phyloP scores from a whole-genome alignment of 2,797 vertebrate species.

The Syngnathus acus region DNA sequence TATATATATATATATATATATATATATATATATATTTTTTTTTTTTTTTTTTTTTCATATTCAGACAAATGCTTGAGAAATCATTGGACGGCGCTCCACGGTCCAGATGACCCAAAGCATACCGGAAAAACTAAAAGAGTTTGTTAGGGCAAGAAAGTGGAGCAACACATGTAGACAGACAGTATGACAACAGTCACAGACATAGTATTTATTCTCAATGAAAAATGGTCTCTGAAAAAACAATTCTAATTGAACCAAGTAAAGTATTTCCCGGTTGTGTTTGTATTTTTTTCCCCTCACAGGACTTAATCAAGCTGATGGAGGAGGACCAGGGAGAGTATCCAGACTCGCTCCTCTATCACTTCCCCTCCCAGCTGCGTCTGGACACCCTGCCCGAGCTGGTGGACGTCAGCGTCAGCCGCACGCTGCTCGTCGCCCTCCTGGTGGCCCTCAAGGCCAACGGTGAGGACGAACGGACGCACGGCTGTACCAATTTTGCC shows the following conservation, averaged over 20 bases:
- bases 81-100: too few species aligned
- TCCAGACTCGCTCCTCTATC: slow-evolving; percentile 75
- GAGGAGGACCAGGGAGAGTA: slow-evolving; percentile 71
- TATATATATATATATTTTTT: too few species aligned
- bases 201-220: too few species aligned
- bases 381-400: slow-evolving; percentile 73
- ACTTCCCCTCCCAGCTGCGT: slow-evolving; percentile 80
- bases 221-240: too few species aligned
- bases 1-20: too few species aligned
- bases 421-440: slow-evolving; percentile 73
- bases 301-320: slow-evolving; percentile 73
- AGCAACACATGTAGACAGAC: too few species aligned
- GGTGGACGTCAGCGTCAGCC: slow-evolving; percentile 73
- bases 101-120: too few species aligned
- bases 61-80: too few species aligned
- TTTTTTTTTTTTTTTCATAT: too few species aligned
- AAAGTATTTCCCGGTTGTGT: not conserved
- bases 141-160: too few species aligned
- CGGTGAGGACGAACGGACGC: slow-evolving; percentile 47
- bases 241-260: not conserved
- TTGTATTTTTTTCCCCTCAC: not conserved
- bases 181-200: too few species aligned
- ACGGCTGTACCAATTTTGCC: not conserved
- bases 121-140: too few species aligned
- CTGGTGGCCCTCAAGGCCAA: slow-evolving; percentile 77